phyloP scores from a whole-genome alignment of 2,797 vertebrate species.

The Balearica regulorum region DNA sequence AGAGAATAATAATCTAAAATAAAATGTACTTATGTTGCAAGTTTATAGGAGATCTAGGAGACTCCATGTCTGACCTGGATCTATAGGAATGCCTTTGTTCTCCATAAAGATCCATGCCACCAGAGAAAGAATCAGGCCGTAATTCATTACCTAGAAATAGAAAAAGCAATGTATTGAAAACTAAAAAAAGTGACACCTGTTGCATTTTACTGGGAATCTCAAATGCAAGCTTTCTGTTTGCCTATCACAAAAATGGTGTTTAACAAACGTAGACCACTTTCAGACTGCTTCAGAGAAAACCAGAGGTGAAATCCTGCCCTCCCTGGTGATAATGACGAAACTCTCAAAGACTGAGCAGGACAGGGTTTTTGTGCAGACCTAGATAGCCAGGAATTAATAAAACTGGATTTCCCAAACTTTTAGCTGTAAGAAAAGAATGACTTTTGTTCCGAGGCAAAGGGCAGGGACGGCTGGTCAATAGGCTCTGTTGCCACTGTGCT shows the following conservation, averaged over 20 bases:
- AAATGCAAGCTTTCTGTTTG: not conserved
- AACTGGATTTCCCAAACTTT: not conserved
- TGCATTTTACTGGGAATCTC: not conserved
- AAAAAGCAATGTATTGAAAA: slow-evolving; percentile 1
- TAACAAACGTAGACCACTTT: not conserved
- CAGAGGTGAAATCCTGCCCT: not conserved
- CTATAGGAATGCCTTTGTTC: slow-evolving; percentile 80
- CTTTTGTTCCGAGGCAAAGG: not conserved
- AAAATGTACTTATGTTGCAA: slow-evolving; percentile 79
- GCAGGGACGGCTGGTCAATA: not conserved
- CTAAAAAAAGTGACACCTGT: not conserved
- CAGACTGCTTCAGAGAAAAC: not conserved
- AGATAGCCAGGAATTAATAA: not conserved
- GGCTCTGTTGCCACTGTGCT: not conserved
- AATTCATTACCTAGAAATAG: slow-evolving; percentile 78
- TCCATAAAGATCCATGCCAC: slow-evolving; percentile 82
- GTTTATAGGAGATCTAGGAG: slow-evolving; percentile 78
- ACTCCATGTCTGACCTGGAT: slow-evolving; percentile 84
- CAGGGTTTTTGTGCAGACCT: not conserved
- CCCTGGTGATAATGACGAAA: not conserved
- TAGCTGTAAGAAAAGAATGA: not conserved
- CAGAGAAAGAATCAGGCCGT: slow-evolving; percentile 81
- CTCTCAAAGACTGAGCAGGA: not conserved
- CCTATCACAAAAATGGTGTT: not conserved
- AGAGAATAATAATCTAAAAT: not conserved